Conservation (phyloP, 2,797 vertebrate genomes). For the Trachurus trachurus region DNA sequence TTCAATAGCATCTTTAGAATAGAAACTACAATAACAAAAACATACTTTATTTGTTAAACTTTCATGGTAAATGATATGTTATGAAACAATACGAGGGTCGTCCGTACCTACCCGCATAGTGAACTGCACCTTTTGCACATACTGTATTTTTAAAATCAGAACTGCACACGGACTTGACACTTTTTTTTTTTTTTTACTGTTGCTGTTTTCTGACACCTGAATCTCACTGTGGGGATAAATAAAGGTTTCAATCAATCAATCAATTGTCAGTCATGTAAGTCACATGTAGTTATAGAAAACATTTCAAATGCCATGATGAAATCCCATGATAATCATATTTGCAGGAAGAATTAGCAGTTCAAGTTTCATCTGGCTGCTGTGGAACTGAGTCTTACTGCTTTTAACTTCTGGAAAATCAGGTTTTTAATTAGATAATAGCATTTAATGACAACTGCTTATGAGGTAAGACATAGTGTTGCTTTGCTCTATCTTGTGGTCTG, state of each 20-base stretch:
- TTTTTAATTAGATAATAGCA: background rate
- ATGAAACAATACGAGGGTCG: too few species aligned
- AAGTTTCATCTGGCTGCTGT: background rate
- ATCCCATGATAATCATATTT: background rate
- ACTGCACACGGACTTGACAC: too few species aligned
- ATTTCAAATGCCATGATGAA: background rate
- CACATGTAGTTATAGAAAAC: background rate
- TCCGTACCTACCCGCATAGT: too few species aligned
- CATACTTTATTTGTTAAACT: background rate
- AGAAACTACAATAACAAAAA: background rate
- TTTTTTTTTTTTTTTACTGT: too few species aligned
- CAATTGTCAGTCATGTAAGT: too few species aligned
- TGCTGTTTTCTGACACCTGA: too few species aligned
- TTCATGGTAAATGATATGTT: background rate
- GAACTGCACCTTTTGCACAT: too few species aligned
- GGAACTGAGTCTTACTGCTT: background rate
- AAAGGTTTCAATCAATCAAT: too few species aligned
- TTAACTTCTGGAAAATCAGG: background rate
- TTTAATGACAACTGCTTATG: background rate
- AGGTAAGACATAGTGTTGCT: background rate
- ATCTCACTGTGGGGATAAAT: too few species aligned
- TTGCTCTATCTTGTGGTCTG: background rate
- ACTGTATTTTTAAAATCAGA: too few species aligned
- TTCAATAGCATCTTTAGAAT: background rate
- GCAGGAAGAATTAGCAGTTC: background rate